A percentile compares a stretch with the other conserved stretches of the same genome.
Evolutionary conservation across 2,888 invertebrate species (phyloP).

Genomic region (Gortyna flavago): DNA sequence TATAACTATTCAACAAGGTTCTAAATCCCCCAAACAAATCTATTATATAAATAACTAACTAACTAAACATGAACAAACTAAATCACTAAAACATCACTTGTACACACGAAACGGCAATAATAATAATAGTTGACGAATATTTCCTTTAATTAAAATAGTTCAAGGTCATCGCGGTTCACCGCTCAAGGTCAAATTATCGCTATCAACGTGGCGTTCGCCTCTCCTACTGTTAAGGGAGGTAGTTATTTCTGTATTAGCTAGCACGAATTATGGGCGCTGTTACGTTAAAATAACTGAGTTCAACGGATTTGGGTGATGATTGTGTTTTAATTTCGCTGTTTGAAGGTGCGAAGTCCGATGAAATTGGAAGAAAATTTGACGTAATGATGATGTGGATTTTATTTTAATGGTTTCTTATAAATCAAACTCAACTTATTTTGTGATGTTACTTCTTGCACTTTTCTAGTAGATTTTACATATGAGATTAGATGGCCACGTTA

Average conservation of each 20-base stretch:
- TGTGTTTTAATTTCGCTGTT: constrained; percentile 41
- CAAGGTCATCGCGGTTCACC: constrained; percentile 45
- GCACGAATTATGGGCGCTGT: constrained; percentile 10
- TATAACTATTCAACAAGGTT: not conserved
- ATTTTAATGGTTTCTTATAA: not conserved
- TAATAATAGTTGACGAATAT: constrained; percentile 56
- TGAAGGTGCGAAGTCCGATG: not conserved
- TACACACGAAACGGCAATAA: constrained; percentile 55
- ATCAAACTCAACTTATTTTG: not conserved
- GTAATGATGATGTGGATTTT: not conserved
- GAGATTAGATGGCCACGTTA: not conserved
- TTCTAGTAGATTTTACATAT: not conserved
- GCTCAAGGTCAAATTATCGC: constrained; percentile 53
- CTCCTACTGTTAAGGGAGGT: constrained; percentile 10
- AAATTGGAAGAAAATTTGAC: constrained; percentile 14
- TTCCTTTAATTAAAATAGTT: constrained; percentile 58
- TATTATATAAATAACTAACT: constrained; percentile 27
- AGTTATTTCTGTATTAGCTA: constrained; percentile 40
- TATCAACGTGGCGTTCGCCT: constrained; percentile 22
- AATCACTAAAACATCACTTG: constrained; percentile 44
- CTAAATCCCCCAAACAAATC: not conserved
- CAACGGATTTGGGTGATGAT: constrained; percentile 35
- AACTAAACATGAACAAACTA: constrained; percentile 13
- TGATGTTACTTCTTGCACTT: not conserved
- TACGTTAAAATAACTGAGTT: constrained; percentile 28